Percentiles rank a stretch among this genome's conserved stretches.
These are phyloP conservation scores for Melanogrammus aeglefinus DNA, from an alignment of 2,797 vertebrate genomes.

Conservation along the genomic window DNA sequence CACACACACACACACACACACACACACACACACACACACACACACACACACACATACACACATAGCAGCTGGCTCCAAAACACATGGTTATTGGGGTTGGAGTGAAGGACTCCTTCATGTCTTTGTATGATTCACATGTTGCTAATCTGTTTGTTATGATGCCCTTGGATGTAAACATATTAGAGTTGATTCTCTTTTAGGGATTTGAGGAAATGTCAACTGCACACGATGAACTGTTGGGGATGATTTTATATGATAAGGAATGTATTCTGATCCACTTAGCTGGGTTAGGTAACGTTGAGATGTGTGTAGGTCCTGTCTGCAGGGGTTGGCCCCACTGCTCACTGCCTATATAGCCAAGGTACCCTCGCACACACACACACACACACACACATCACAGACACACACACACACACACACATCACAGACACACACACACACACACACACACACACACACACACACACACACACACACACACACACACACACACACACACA, in stretches of 20 bases:
- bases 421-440: too few species aligned
- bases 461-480: too few species aligned
- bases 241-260: background rate
- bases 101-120: background rate
- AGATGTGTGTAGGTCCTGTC: background rate
- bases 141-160: background rate
- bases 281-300: too few species aligned
- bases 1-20: background rate
- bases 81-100: background rate
- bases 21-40: too few species aligned
- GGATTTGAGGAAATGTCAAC: background rate
- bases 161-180: background rate
- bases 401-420: too few species aligned
- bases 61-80: background rate
- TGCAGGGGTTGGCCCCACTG: background rate
- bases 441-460: too few species aligned
- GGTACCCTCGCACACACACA: too few species aligned
- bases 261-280: background rate
- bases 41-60: too few species aligned
- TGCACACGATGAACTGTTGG: background rate
- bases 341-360: background rate
- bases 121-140: background rate
- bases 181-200: background rate
- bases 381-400: too few species aligned
- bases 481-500: too few species aligned